phyloP scores from a whole-genome alignment of 2,888 invertebrate species.

The Diabrotica balteata region DNA sequence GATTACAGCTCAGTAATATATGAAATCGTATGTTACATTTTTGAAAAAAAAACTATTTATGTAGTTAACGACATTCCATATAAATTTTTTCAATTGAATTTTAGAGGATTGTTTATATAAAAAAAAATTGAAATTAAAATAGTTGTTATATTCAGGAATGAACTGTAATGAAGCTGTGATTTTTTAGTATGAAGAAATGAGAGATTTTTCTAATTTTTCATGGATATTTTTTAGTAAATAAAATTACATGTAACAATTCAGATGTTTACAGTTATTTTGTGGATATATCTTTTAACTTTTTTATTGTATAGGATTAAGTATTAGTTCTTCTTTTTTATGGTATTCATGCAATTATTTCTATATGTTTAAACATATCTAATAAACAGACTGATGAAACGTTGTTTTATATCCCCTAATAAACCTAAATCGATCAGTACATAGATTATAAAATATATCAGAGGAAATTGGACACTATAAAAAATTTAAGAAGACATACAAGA shows the following conservation, averaged over 20 bases:
- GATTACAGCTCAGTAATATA: conserved; percentile 33
- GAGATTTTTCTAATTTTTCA: conserved; percentile 43
- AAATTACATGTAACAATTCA: conserved; percentile 26
- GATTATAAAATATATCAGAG: too few relatives aligned
- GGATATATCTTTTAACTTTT: conserved; percentile 30
- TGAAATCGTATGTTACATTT: conserved; percentile 27
- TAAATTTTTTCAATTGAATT: conserved; percentile 37
- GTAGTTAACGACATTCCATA: conserved; percentile 37
- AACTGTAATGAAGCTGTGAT: conserved; percentile 55
- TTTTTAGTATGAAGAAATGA: conserved; percentile 44
- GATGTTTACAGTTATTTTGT: conserved; percentile 32
- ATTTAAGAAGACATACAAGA: too few relatives aligned
- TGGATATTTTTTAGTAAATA: conserved; percentile 38
- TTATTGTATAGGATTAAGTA: conserved; percentile 37
- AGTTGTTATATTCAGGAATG: conserved; percentile 44
- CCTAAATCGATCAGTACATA: background rate
- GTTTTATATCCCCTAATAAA: conserved; percentile 3
- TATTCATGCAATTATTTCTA: conserved; percentile 45
- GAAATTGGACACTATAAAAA: too few relatives aligned
- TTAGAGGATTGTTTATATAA: conserved; percentile 39
- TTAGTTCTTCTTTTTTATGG: conserved; percentile 45
- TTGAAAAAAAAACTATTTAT: conserved; percentile 32
- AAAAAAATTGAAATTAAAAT: conserved; percentile 35
- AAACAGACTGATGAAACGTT: conserved; percentile 54
- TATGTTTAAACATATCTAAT: conserved; percentile 59